Percentiles rank a stretch among this genome's conserved stretches.
phyloP scores from a whole-genome alignment of 1,140 invertebrate genomes.

The Harpegnathos saltator region DNA sequence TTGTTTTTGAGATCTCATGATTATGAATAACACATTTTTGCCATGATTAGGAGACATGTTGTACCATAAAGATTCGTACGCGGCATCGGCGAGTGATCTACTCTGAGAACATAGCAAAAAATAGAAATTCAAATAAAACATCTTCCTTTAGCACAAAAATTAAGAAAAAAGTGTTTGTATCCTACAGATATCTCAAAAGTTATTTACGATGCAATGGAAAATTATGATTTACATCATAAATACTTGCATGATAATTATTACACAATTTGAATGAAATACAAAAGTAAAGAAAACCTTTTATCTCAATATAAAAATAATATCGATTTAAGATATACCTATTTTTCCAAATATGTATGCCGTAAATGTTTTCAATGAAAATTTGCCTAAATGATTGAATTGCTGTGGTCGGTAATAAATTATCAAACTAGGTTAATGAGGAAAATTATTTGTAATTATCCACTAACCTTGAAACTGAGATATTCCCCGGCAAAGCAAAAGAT shows the following conservation, averaged over 20 bases:
- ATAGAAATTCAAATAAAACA: not conserved
- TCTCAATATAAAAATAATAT: not conserved
- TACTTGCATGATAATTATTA: too few relatives aligned
- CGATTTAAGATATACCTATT: too few relatives aligned
- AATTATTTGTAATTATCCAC: not conserved
- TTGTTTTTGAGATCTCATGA: slow-evolving; percentile 48
- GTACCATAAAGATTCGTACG: slow-evolving; percentile 58
- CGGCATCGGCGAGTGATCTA: slow-evolving; percentile 36
- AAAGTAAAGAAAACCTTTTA: not conserved
- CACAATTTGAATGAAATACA: too few relatives aligned
- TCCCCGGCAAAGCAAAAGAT: slow-evolving; percentile 62
- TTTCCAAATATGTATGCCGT: too few relatives aligned
- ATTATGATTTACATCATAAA: too few relatives aligned
- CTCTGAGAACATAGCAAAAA: slow-evolving; percentile 32
- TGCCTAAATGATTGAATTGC: too few relatives aligned
- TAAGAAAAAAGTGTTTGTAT: not conserved
- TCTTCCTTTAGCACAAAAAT: not conserved
- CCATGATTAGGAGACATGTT: slow-evolving; percentile 29
- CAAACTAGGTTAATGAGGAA: too few relatives aligned
- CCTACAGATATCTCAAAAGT: too few relatives aligned
- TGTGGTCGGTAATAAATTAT: too few relatives aligned
- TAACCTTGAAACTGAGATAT: slow-evolving; percentile 52
- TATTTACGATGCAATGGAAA: too few relatives aligned
- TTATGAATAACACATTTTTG: slow-evolving; percentile 47
- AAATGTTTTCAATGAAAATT: too few relatives aligned